Percentiles rank a stretch among this genome's conserved stretches.
Evolutionary conservation across 2,113 vertebrate species (phyloP).

Genomic region (Vimba vimba): DNA sequence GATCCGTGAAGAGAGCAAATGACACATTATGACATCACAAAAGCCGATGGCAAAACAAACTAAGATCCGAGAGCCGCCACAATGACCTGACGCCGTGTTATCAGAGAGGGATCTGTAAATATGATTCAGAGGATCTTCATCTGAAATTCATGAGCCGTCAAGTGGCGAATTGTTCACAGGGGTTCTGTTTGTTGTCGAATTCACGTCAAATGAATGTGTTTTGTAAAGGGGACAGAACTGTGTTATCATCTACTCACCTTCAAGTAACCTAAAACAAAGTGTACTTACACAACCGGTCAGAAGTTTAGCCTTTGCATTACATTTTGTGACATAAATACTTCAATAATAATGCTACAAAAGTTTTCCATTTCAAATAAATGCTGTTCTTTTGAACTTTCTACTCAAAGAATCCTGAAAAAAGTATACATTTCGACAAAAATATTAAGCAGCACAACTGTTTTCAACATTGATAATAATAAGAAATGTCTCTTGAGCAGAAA

Average conservation of each 20-base stretch:
- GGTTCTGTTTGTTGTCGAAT: constrained; percentile 7
- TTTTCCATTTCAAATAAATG: neutral
- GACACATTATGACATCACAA: constrained; percentile 48
- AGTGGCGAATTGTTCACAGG: neutral
- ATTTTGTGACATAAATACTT: neutral
- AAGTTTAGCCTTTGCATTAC: neutral
- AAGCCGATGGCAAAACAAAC: constrained; percentile 31
- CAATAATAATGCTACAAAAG: neutral
- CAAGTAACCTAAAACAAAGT: neutral
- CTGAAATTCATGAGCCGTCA: constrained; percentile 35
- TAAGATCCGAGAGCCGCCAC: neutral
- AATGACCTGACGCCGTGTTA: neutral
- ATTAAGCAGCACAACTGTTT: neutral
- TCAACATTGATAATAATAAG: neutral
- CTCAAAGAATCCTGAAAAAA: neutral
- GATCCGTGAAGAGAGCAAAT: constrained; percentile 45
- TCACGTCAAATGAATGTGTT: neutral
- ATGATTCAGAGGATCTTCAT: constrained; percentile 27
- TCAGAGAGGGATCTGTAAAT: constrained; percentile 21
- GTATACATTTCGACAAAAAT: neutral
- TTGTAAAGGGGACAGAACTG: neutral
- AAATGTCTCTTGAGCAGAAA: neutral
- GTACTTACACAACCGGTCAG: neutral
- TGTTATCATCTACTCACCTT: neutral
- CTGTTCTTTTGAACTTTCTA: neutral